These are phyloP conservation scores for Turritopsis dohrnii DNA, from an alignment of 30 jellyfish, hydroid and myxozoan genomes.

Conservation along the genomic window DNA sequence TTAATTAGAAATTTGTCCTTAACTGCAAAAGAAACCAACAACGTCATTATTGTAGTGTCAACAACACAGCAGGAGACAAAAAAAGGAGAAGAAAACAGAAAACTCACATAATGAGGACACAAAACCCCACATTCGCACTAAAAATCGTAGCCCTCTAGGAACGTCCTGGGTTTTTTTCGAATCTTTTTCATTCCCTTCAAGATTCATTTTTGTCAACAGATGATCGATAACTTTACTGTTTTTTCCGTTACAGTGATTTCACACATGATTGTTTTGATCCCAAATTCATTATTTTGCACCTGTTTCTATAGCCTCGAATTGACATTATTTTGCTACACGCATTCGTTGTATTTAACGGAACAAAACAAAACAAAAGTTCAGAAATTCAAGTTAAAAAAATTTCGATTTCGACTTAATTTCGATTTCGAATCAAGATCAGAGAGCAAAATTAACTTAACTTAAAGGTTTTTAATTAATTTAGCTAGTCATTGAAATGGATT, in stretches of 20 bases:
- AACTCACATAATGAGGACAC: constrained; percentile 85
- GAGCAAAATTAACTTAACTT: too few relatives aligned
- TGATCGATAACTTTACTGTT: not conserved
- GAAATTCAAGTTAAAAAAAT: too few relatives aligned
- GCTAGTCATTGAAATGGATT: too few relatives aligned
- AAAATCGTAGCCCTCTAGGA: constrained; percentile 74
- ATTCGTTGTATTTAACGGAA: not conserved
- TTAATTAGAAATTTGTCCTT: too few relatives aligned
- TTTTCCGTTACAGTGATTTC: not conserved
- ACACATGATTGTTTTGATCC: not conserved
- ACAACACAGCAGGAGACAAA: too few relatives aligned
- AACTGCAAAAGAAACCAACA: too few relatives aligned
- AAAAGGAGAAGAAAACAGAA: too few relatives aligned
- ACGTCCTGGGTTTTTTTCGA: constrained; percentile 42
- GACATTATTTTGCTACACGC: not conserved
- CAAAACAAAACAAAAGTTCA: too few relatives aligned
- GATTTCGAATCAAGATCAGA: not conserved
- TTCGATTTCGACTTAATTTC: not conserved
- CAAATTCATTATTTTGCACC: not conserved
- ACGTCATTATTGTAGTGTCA: too few relatives aligned
- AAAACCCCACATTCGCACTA: constrained; percentile 86
- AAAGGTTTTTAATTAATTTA: too few relatives aligned
- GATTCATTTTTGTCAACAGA: not conserved
- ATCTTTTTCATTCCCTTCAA: constrained; percentile 5
- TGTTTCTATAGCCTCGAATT: constrained; percentile 13